Percentiles rank a stretch among this genome's conserved stretches.
Evolutionary conservation across 2,797 vertebrate species (phyloP).

Genomic region (Limosa lapponica): DNA sequence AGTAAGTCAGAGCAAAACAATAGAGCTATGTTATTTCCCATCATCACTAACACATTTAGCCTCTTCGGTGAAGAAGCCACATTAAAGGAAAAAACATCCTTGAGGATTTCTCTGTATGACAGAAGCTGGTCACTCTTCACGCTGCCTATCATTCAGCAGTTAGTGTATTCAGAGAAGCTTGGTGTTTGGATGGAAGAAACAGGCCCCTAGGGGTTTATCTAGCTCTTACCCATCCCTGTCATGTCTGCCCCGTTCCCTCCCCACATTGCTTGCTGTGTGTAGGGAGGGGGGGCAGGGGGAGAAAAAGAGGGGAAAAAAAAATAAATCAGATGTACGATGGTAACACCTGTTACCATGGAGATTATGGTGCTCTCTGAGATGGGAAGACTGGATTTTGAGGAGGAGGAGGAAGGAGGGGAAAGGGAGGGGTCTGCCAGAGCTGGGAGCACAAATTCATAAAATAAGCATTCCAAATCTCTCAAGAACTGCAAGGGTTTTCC

Average conservation of each 20-base stretch:
- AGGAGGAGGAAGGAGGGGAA: constrained; percentile 24
- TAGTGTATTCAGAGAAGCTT: not conserved
- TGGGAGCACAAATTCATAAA: constrained; percentile 66
- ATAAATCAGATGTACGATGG: not conserved
- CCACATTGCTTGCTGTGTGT: not conserved
- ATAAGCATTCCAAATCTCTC: constrained; percentile 43
- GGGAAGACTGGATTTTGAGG: constrained; percentile 48
- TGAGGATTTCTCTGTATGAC: not conserved
- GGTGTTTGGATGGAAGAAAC: not conserved
- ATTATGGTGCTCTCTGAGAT: constrained; percentile 40
- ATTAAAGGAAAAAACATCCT: not conserved
- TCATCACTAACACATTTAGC: not conserved
- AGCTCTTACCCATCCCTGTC: not conserved
- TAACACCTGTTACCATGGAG: constrained; percentile 69
- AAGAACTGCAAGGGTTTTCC: not conserved
- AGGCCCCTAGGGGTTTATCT: not conserved
- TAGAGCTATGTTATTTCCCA: not conserved
- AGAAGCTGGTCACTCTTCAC: not conserved
- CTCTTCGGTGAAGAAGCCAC: not conserved
- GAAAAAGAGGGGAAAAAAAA: not conserved
- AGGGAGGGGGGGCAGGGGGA: not conserved
- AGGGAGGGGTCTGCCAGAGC: constrained; percentile 17
- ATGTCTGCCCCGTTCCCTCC: not conserved
- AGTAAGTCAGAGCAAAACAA: not conserved
- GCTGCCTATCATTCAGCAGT: not conserved